Percentiles rank a stretch among this genome's conserved stretches.
phyloP scores from a whole-genome alignment of 2,113 vertebrate species.

The Thomomys bottae region DNA sequence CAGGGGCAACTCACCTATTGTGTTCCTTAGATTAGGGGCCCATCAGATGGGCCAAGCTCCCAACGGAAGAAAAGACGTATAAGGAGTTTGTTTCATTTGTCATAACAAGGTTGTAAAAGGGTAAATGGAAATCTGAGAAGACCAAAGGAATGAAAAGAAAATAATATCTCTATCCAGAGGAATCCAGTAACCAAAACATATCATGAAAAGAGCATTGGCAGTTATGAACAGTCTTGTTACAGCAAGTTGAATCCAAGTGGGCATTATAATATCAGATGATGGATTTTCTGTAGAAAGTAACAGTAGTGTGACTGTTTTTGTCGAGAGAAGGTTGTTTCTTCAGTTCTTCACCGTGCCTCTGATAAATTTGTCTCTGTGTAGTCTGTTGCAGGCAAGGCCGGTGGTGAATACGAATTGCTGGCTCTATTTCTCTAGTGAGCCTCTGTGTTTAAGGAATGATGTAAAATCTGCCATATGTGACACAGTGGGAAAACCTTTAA shows the following conservation, averaged over 20 bases:
- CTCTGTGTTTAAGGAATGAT: background rate
- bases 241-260: background rate
- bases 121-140: background rate
- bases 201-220: background rate
- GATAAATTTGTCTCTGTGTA: background rate
- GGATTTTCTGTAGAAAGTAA: conserved; percentile 2
- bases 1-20: background rate
- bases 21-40: background rate
- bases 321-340: background rate
- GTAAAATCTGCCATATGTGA: background rate
- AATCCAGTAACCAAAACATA: background rate
- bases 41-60: background rate
- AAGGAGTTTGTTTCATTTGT: background rate
- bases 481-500: background rate
- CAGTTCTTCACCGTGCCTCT: background rate
- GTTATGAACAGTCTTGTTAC: background rate
- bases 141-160: background rate
- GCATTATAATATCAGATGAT: background rate
- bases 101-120: background rate
- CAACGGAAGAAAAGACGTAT: background rate
- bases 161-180: background rate
- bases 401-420: background rate
- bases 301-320: background rate
- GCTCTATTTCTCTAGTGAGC: background rate
- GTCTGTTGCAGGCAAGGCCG: background rate